These are phyloP conservation scores for Nyctibius bracteatus DNA, from an alignment of 2,113 vertebrate genomes.

Conservation along the genomic window DNA sequence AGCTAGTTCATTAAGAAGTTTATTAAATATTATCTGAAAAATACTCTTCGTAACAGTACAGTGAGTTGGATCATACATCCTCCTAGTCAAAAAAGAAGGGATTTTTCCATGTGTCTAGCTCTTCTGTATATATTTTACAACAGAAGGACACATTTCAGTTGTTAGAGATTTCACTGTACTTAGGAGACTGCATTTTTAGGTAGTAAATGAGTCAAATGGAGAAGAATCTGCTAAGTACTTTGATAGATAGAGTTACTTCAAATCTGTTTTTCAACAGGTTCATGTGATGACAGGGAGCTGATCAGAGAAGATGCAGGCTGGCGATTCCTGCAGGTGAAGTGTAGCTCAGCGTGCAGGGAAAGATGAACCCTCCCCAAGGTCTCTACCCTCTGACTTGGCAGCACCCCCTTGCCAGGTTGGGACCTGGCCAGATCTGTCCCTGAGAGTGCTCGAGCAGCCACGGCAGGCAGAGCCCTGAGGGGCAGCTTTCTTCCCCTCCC, in stretches of 20 bases:
- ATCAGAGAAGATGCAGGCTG: rapidly evolving
- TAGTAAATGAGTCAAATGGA: background rate
- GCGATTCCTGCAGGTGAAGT: background rate
- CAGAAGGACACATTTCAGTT: background rate
- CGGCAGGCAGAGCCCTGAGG: background rate
- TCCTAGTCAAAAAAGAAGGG: background rate
- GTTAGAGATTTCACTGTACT: background rate
- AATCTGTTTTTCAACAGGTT: background rate
- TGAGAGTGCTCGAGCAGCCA: rapidly evolving
- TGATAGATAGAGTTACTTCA: background rate
- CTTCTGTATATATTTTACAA: background rate
- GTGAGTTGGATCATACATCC: background rate
- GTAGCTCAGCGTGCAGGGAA: background rate
- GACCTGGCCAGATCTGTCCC: background rate
- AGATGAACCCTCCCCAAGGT: background rate
- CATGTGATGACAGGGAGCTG: background rate
- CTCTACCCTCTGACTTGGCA: background rate
- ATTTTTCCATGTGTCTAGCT: background rate
- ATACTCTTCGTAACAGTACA: background rate
- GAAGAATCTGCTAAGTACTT: background rate
- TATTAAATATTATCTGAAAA: background rate
- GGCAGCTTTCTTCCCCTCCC: background rate
- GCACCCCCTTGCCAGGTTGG: background rate
- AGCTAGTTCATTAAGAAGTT: background rate
- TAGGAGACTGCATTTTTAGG: background rate